These are phyloP conservation scores for Nesidiocoris tenuis DNA, from an alignment of 2,888 invertebrate genomes.

Conservation along the genomic window DNA sequence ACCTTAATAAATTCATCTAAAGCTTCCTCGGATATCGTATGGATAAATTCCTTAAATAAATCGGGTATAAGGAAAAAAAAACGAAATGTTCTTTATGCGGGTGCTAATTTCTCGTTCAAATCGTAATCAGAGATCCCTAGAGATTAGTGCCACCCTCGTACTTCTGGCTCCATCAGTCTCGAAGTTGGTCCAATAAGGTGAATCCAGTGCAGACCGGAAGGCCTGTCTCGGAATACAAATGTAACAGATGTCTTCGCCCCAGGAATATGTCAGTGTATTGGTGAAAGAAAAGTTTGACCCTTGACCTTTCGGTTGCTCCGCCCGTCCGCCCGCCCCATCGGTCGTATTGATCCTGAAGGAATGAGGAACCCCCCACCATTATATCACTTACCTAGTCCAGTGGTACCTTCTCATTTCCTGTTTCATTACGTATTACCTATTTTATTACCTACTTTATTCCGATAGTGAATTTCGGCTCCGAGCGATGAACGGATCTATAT, in stretches of 20 bases:
- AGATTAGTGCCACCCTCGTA: neutral
- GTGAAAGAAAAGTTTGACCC: constrained; percentile 17
- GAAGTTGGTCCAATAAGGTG: neutral
- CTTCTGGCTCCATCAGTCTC: no score
- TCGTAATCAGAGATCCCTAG: neutral
- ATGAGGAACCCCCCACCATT: neutral
- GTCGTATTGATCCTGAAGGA: constrained; percentile 17
- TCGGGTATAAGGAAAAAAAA: no score
- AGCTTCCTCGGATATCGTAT: no score
- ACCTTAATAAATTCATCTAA: no score
- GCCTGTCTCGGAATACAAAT: constrained; percentile 9
- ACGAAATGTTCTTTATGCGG: no score
- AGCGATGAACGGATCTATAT: no score
- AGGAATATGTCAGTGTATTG: neutral
- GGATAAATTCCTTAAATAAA: no score
- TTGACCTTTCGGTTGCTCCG: constrained; percentile 21
- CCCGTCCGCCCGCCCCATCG: neutral
- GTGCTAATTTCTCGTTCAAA: neutral
- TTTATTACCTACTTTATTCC: no score
- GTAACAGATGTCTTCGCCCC: neutral
- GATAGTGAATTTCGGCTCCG: no score
- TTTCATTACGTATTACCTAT: neutral
- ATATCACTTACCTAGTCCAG: neutral
- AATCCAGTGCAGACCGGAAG: neutral
- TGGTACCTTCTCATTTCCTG: neutral